Evolutionary conservation across 1,140 invertebrate species (phyloP).

Genomic region (Bacillus rossius): DNA sequence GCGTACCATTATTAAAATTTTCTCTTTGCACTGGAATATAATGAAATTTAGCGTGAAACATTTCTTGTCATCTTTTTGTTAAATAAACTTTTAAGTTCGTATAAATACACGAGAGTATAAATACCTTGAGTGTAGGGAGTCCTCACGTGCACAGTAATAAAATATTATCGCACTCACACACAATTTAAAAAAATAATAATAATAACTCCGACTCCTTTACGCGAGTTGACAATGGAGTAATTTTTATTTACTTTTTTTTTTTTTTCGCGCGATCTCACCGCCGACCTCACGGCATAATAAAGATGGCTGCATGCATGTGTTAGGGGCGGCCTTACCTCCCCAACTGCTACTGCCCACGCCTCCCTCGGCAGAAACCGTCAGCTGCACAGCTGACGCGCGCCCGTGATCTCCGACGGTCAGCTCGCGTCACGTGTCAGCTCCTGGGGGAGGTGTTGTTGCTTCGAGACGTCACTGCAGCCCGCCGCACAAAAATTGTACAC

Average conservation of each 20-base stretch:
- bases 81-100: no score
- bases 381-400: constrained; percentile 10
- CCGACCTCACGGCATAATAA: constrained; percentile 9
- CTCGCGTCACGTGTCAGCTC: not conserved
- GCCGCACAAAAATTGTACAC: constrained; percentile 25
- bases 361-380: constrained; percentile 7
- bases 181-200: not conserved
- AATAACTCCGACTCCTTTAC: not conserved
- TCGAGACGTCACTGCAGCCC: constrained; percentile 9
- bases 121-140: no score
- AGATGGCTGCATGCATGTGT: constrained; percentile 15
- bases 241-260: constrained; percentile 1
- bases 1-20: no score
- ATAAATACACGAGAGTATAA: no score
- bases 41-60: no score
- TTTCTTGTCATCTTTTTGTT: no score
- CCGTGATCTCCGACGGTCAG: not conserved
- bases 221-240: constrained; percentile 1
- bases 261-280: not conserved
- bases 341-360: constrained; percentile 15
- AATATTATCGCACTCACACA: not conserved
- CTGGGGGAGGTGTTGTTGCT: not conserved
- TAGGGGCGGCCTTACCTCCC: constrained; percentile 10
- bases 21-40: no score
- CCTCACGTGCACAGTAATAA: no score